Base-by-base conservation (phyloP, 2,113 vertebrate genomes). In the Syrmaticus mikado region DNA sequence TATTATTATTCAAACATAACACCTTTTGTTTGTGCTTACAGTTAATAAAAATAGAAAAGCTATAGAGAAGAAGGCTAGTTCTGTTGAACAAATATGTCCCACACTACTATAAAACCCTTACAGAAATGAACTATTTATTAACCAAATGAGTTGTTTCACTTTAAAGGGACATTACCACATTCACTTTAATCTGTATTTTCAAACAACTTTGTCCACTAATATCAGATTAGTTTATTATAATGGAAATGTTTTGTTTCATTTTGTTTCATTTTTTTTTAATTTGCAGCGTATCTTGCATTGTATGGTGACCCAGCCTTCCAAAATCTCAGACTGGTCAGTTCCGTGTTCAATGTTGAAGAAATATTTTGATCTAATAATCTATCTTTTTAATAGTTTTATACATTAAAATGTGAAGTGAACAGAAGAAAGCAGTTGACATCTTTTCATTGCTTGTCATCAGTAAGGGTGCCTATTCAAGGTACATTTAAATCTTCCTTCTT, bases 361-460 rank as follows among this genome's bases (percentile, higher is more conserved):
- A 85, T 36, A 45, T 67, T 85, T 94, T 74, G 78, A 84, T 28
- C 50, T 79, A 41, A 87, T 88, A 36, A 73, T 45, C 40, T 92
- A 32, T 13, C 60, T 87, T 89, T 91, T 41, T 62, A 80, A 67
- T 55, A 79, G 19, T 48, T 92, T 87, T 19, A 50, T 74, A 3
- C 38, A 53, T 36, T 45, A 85, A 50, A 77, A 75, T 58, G 28
- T 34, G 34, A 11, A 76, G 72, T 88, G 40, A 82, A 19, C 78
- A 45, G 72, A 91, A 55, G 64, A 40, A 89, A 27, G 66, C 11
- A 11, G 18, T 58, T 82, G 86, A 84, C 16, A 80, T 43, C 36
- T 92, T 94, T 96, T 95, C 64, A 82, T 95, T 75, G 90, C 73
- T 71, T 93, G 76, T 91, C 89, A 60, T 55, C 95, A 78, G 71